A percentile compares a stretch with the other conserved stretches of the same genome.
phyloP scores from a whole-genome alignment of 2,113 vertebrate species.

The Alouatta palliata region DNA sequence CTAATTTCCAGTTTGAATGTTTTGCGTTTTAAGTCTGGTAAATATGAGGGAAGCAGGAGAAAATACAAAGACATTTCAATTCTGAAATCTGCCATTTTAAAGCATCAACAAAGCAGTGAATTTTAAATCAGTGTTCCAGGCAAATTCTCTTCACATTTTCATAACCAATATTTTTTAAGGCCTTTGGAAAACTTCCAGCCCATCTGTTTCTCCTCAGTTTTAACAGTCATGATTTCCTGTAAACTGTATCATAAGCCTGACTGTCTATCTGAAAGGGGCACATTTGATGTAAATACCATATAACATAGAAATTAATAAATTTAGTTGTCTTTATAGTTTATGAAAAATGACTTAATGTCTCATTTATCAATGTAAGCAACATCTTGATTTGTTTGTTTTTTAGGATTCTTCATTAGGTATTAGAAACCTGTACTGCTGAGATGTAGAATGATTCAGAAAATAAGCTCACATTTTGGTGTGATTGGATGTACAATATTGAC shows the following conservation, averaged over 20 bases:
- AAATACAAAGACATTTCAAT: conserved; percentile 13
- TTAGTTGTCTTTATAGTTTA: conserved; percentile 13
- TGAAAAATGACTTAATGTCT: conserved; percentile 43
- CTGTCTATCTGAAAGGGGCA: conserved; percentile 19
- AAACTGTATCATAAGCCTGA: conserved; percentile 25
- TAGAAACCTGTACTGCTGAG: background rate
- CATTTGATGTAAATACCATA: conserved; percentile 27
- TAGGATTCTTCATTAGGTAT: background rate
- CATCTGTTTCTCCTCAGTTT: conserved; percentile 70
- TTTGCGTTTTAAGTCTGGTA: conserved; percentile 39
- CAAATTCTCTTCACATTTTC: conserved; percentile 62
- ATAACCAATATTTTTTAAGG: conserved; percentile 73
- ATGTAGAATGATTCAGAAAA: background rate
- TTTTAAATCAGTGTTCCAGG: conserved; percentile 48
- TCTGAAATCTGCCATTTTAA: background rate
- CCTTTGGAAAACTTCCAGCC: conserved; percentile 72
- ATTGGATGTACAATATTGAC: background rate
- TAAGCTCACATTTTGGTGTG: background rate
- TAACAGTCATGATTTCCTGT: conserved; percentile 31
- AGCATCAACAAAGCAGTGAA: conserved; percentile 41
- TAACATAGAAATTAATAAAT: conserved; percentile 10
- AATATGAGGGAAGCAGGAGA: conserved; percentile 23
- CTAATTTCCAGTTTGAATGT: background rate
- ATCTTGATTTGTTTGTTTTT: background rate
- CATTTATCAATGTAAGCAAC: background rate